Base-by-base conservation (phyloP, 2,888 invertebrate species). In the Clivina fossor region DNA sequence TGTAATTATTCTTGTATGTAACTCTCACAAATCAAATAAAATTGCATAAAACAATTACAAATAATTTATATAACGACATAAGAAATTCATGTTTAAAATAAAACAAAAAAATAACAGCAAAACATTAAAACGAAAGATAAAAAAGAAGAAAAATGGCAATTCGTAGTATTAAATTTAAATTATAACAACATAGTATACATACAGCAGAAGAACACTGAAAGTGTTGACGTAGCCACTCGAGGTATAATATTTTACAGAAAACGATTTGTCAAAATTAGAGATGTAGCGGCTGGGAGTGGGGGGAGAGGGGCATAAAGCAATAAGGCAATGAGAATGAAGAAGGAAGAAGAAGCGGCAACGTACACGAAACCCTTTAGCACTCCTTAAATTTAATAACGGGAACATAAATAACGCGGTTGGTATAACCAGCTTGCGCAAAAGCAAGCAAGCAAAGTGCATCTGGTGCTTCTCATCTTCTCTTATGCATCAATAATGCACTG, bases 301-400 rank as follows among this genome's bases (percentile, higher is more conserved):
- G 13, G 22, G 53, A n/a, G 18, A 35, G 28, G 33, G n/a, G 37
- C 26, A 44, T n/a, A n/a, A n/a, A n/a, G n/a, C n/a, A n/a, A n/a
- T n/a, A n/a, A n/a, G n/a, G n/a, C n/a, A n/a, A n/a, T n/a, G n/a
- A n/a, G n/a, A n/a, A n/a, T n/a, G n/a, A n/a, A n/a, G n/a, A n/a
- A n/a, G n/a, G n/a, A n/a, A n/a, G n/a, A n/a, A n/a, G n/a, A n/a
- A n/a, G n/a, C n/a, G n/a, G n/a, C n/a, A n/a, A n/a, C n/a, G n/a
- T n/a, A n/a, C n/a, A n/a, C n/a, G n/a, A n/a, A 53, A 53, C 53
- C 53, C 53, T 53, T 53, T 53, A 53, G 44, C 53, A 44, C 53
- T 53, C 53, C 53, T 53, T 53, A 53, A 53, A 53, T 53, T 53
- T 53, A 53, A 53, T 53, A 53, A 53, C 53, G 16, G 35, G 41